These are phyloP conservation scores for Eulemur rufifrons DNA, from an alignment of 2,113 vertebrate genomes.

Conservation along the genomic window DNA sequence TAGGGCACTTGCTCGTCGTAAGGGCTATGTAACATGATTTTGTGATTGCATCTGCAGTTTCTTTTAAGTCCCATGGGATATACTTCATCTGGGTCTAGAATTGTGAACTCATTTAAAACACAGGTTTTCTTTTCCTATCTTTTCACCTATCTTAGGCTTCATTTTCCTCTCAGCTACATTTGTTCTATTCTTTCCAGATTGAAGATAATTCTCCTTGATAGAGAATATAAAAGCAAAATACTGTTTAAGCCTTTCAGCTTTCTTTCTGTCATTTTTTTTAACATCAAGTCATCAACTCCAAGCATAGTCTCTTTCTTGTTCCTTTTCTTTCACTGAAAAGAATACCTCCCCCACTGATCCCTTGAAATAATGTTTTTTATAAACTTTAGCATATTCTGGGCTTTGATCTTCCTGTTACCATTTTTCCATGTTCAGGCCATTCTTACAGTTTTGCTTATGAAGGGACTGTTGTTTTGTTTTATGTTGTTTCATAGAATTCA, in stretches of 20 bases:
- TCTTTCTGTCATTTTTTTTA: not conserved
- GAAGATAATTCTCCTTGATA: not conserved
- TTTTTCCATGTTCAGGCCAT: not conserved
- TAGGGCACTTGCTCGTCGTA: not conserved
- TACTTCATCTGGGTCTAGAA: not conserved
- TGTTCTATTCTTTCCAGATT: not conserved
- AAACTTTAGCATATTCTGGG: not conserved
- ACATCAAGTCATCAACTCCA: not conserved
- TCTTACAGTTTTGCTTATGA: not conserved
- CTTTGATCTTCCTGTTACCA: not conserved
- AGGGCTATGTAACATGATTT: not conserved
- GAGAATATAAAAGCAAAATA: not conserved
- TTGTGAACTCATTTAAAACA: constrained; percentile 38
- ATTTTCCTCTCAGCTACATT: not conserved
- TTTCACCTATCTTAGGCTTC: not conserved
- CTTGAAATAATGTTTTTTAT: not conserved
- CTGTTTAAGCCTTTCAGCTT: not conserved
- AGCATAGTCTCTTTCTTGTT: not conserved
- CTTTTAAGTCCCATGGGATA: not conserved
- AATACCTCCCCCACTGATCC: no score
- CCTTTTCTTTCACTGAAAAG: not conserved
- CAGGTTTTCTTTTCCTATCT: constrained; percentile 24
- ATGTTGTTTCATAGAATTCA: not conserved
- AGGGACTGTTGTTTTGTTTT: not conserved
- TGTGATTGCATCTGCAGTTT: not conserved